These are phyloP conservation scores for Desoria tigrina DNA, from an alignment of 2,888 invertebrate genomes.

Conservation along the genomic window DNA sequence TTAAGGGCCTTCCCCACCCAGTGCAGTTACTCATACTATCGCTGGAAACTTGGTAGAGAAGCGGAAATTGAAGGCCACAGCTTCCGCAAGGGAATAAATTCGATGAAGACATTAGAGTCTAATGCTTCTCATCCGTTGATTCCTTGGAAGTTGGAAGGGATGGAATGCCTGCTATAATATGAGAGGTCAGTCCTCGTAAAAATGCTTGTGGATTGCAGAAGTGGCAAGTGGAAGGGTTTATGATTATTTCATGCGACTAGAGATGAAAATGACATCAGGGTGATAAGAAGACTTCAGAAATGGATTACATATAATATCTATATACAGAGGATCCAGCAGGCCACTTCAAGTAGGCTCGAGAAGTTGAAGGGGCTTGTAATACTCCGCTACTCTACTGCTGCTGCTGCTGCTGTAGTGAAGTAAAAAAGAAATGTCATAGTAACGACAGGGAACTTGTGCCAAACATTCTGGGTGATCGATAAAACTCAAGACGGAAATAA, in stretches of 20 bases:
- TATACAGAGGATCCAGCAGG: too few relatives aligned
- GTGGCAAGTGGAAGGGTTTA: constrained; percentile 12
- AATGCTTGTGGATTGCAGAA: background rate
- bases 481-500: constrained; percentile 23
- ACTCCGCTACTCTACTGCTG: background rate
- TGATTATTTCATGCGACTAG: constrained; percentile 9
- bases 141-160: too few relatives aligned
- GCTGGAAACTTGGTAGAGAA: too few relatives aligned
- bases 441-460: constrained; percentile 16
- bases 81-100: too few relatives aligned
- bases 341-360: background rate
- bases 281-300: background rate
- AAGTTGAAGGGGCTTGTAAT: background rate
- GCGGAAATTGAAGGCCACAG: too few relatives aligned
- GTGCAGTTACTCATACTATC: too few relatives aligned
- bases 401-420: background rate
- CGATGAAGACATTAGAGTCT: too few relatives aligned
- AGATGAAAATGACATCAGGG: background rate
- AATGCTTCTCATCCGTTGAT: too few relatives aligned
- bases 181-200: constrained; percentile 6
- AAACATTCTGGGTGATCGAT: constrained; percentile 22
- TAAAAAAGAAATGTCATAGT: constrained; percentile 18
- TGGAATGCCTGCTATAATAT: background rate
- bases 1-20: too few relatives aligned
- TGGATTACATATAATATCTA: background rate